These are phyloP conservation scores for Rhopilema esculentum DNA, from an alignment of 30 jellyfish, hydroid and myxozoan species.

Conservation along the genomic window DNA sequence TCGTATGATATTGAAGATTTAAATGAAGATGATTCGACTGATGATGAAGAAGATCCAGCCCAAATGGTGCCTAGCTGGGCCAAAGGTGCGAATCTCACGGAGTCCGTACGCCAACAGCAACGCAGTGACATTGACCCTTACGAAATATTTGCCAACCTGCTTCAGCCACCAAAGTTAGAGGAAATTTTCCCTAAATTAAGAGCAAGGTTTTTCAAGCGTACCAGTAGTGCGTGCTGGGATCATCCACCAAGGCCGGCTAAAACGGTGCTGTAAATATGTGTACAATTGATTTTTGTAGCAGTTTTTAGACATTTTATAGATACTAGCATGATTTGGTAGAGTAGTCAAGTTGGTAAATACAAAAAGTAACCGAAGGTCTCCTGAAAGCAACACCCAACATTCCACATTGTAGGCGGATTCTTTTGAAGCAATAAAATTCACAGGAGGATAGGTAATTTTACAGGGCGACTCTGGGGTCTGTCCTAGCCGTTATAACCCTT, in stretches of 20 bases:
- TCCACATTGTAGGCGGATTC: too few species aligned
- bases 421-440: too few species aligned
- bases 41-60: conserved; percentile 92
- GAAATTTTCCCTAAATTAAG: conserved; percentile 77
- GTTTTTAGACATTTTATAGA: too few species aligned
- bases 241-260: conserved; percentile 77
- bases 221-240: conserved; percentile 98
- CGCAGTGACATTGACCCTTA: conserved; percentile 82
- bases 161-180: conserved; percentile 83
- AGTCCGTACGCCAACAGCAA: conserved; percentile 60
- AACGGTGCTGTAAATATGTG: conserved; percentile 36
- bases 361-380: too few species aligned
- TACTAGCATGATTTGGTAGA: too few species aligned
- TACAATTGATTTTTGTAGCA: too few species aligned
- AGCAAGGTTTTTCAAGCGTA: conserved; percentile 93
- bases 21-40: conserved; percentile 94
- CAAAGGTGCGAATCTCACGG: conserved; percentile 50
- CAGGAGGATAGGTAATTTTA: too few species aligned
- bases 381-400: too few species aligned
- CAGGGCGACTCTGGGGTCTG: too few species aligned
- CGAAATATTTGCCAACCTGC: conserved; percentile 67
- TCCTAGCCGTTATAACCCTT: too few species aligned
- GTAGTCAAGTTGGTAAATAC: too few species aligned
- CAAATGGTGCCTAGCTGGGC: conserved; percentile 94
- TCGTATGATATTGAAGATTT: conserved; percentile 75